Base-by-base conservation (phyloP, 2,797 vertebrate species). In the Anas bahamensis region DNA sequence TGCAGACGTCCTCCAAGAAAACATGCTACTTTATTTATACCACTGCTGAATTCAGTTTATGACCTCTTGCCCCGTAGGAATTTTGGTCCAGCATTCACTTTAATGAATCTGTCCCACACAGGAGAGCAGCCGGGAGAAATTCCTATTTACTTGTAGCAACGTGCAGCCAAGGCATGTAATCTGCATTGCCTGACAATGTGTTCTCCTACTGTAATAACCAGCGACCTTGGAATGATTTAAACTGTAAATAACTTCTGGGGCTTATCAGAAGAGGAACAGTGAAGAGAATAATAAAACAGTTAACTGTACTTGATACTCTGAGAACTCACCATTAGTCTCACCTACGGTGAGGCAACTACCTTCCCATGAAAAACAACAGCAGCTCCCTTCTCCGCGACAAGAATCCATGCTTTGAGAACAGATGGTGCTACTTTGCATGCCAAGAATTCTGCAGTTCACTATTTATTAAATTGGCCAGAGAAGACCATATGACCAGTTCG, bases 271-370 rank as follows among this genome's bases (percentile, higher is more conserved):
- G 46, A 91, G 75, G 86, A 94, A 82, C 13, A 13, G 55, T 17
- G 37, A 89, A 48, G 24, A 96, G 90, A 79, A 91, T 88, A 63
- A 95, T 95, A 96, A 95, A 96, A 93, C 64, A 78, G 70, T 93
- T 91, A 73, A 73, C 78, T 94, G 83, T 83, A 89, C 71, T 79
- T 74, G 83, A 95, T 85, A 92, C 78, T 73, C 64, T 70, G 79
- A 92, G 88, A 87, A 91, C 91, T 94, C 82, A 88, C 86, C 75
- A 86, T 95, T 93, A 95, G 73, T 68, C 84, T 96, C 93, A 92
- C 76, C 71, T 86, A 88, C 85, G 88, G 89, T 24, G 60, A 97
- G 63, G 88, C 86, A 73, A 46, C 50, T 88, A 42, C 83, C 92
- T 90, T 75, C 83, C 88, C 76, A 59, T 41, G 63, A 79, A 94